Evolutionary conservation across 2,113 vertebrate genomes (phyloP).

Genomic region (Grantiella picta): DNA sequence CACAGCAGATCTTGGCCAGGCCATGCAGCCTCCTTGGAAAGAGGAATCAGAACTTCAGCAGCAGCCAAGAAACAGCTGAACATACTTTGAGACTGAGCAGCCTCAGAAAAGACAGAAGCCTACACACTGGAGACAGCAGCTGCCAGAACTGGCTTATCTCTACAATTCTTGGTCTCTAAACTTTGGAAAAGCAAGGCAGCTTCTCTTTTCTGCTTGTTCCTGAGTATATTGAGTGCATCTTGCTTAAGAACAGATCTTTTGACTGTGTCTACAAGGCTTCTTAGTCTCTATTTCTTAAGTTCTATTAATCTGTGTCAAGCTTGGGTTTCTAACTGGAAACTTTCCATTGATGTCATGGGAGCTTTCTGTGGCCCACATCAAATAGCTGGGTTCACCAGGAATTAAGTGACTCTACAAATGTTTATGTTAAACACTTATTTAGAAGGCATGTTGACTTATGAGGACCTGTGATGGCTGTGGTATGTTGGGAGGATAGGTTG

Average conservation of each 20-base stretch:
- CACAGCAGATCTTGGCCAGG: background rate
- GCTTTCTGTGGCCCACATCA: conserved; percentile 8
- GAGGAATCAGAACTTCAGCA: background rate
- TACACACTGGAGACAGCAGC: background rate
- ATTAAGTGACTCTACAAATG: conserved; percentile 42
- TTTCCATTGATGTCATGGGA: conserved; percentile 31
- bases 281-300: background rate
- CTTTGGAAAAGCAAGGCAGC: background rate
- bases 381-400: background rate
- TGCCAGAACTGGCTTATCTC: background rate
- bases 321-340: conserved; percentile 5
- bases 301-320: background rate
- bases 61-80: background rate
- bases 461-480: conserved; percentile 2
- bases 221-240: background rate
- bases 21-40: background rate
- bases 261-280: background rate
- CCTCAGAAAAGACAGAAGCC: background rate
- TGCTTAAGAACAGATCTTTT: background rate
- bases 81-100: background rate
- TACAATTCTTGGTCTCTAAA: fast-evolving
- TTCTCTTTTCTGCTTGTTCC: background rate
- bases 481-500: conserved; percentile 25
- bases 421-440: conserved; percentile 45
- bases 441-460: conserved; percentile 9